A percentile compares a stretch with the other conserved stretches of the same genome.
These are phyloP conservation scores for Dromiciops gliroides DNA, from an alignment of 2,113 vertebrate genomes.

Conservation along the genomic window DNA sequence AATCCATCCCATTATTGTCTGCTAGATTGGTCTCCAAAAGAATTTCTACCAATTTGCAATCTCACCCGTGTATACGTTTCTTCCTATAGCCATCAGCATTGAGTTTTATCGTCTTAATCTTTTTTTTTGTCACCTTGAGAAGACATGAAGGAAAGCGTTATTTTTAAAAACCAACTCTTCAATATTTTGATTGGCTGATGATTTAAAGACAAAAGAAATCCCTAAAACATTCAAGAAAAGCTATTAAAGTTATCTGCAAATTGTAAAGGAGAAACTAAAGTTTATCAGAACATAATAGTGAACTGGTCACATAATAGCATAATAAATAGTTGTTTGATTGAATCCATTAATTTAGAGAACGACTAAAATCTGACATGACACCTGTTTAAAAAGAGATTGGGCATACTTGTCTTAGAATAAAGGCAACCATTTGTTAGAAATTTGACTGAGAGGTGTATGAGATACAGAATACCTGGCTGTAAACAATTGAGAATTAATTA, in stretches of 20 bases:
- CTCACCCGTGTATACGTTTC: background rate
- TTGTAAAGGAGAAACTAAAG: background rate
- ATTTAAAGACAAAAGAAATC: background rate
- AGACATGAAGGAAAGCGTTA: background rate
- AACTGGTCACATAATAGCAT: background rate
- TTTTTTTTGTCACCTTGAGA: background rate
- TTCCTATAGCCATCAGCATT: background rate
- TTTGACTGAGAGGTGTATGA: background rate
- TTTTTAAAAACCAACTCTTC: background rate
- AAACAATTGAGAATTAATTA: background rate
- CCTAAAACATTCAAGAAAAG: background rate
- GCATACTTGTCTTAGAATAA: background rate
- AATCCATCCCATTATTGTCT: background rate
- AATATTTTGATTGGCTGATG: background rate
- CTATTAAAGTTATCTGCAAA: background rate
- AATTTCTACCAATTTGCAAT: background rate
- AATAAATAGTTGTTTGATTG: background rate
- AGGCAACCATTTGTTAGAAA: background rate
- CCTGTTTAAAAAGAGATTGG: background rate
- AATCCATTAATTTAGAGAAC: background rate
- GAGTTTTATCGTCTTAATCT: background rate
- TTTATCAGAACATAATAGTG: background rate
- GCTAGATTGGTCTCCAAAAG: background rate
- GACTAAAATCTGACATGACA: constrained; percentile 22
- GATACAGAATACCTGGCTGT: background rate